Evolutionary conservation across 1,140 invertebrate species (phyloP), one percentile per base, ranked within the genome.

Genomic region (Drosophila lowei): DNA sequence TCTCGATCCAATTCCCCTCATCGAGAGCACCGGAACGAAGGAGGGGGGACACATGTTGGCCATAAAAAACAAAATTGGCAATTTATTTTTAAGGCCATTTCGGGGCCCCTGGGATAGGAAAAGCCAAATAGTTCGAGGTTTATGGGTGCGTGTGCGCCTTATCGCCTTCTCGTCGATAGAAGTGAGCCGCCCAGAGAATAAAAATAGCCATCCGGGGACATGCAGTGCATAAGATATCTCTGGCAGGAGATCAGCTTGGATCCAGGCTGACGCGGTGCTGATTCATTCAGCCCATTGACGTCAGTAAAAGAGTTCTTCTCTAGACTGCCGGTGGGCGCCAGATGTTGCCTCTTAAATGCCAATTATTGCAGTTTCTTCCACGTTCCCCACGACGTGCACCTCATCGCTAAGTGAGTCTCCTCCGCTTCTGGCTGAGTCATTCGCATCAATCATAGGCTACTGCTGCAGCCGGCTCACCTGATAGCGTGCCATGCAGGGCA

Each of bases 101-200:
- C 13, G 61, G 41, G 44, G 49, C 56, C 54, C 34, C 65, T 55
- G 55, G 58, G 55, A 64, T 44, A 68, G 54, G 15, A 60, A 60
- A 61, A 64, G 52, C 67, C 63, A 55, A 38, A 44, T 13, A 42
- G 50, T 66, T 55, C 65, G 68, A 88, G 74, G 84, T 86, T 86
- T 86, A 88, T 88, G 83, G 84, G 83, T 88, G 84, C 83, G 83
- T 88, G 83, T 86, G 83, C 61, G 78, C 48, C 70, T 86, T 83
- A 86, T 76, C 66, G 65, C 64, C 56, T 28, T 13, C 5, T 38
- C 11, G 34, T 38, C 62, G 73, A 80, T 85, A 79, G 71, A 85
- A 79, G 62, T 61, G 57, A 56, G 46, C 83, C 78, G 81, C 78
- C 60, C 65, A 54, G 71, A 57, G 73, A 78, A 75, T 88, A 62